Evolutionary conservation across 2,113 vertebrate species (phyloP).

Genomic region (Hypocryptadius cinnamomeus): DNA sequence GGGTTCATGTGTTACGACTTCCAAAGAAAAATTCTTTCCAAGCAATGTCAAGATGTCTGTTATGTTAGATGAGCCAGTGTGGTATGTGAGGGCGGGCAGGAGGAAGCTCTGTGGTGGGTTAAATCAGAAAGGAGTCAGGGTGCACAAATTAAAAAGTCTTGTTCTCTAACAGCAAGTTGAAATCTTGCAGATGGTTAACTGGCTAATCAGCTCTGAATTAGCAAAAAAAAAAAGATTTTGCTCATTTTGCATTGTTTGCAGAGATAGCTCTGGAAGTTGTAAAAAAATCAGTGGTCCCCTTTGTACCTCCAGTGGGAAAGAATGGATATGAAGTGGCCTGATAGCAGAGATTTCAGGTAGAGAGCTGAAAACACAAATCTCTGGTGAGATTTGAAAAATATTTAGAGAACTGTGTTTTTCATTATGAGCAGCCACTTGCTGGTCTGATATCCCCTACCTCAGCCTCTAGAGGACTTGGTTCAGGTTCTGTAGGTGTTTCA

Average conservation of each 20-base stretch:
- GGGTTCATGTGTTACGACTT: background rate
- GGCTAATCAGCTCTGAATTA: background rate
- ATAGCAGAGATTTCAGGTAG: background rate
- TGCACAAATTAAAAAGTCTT: background rate
- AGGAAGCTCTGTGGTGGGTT: background rate
- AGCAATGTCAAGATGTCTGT: background rate
- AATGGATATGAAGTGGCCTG: background rate
- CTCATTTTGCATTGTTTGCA: background rate
- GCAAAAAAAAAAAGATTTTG: background rate
- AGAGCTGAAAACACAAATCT: background rate
- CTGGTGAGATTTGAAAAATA: background rate
- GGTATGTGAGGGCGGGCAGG: background rate
- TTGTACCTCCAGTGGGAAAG: background rate
- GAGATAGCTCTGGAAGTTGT: background rate
- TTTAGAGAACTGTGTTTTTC: background rate
- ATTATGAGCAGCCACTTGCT: background rate
- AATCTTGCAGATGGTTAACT: background rate
- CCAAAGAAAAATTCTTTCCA: background rate
- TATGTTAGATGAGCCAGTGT: background rate
- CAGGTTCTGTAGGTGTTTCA: background rate
- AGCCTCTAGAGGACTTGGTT: background rate
- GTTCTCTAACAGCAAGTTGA: background rate
- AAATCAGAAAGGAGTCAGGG: background rate
- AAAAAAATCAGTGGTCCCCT: background rate
- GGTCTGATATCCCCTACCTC: background rate